Evolutionary conservation across 1,140 invertebrate species (phyloP), one percentile per base, ranked within the genome.

Genomic region (Dinoponera quadriceps): DNA sequence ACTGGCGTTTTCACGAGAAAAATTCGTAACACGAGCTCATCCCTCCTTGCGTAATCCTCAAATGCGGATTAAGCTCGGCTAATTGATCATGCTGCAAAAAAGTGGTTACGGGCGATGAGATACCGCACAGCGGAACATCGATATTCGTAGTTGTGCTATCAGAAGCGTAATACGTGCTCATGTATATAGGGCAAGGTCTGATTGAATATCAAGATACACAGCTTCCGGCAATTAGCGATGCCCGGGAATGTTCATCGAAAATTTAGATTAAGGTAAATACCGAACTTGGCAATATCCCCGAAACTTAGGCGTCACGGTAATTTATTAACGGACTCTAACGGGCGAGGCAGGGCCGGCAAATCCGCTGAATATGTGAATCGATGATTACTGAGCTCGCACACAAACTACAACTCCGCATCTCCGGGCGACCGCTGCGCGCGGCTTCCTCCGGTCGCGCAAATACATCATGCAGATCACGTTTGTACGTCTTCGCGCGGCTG

Each of bases 191-290:
- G 7, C 75, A 69, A 29, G 18, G 33, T 57, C 51, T 80, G 75
- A 86, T 87, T 85, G 85, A 62, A 48, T 63, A 38, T 20, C 78
- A 62, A 69, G 83, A 87, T 85, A 82, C 68, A 86, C 82, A 55
- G 73, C 80, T 38, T n/a, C 51, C 25, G 72, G 29, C 60, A 81
- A 87, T 87, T 87, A 87, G 86, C 71, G 49, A 65, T 54, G 68
- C 57, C 65, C 55, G 55, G 49, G 29, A 11, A 57, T 54, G 44
- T 51, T 87, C 86, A 82, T 74, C 75, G 81, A 74, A 84, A 87
- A 87, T 87, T 87, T 72, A 69, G 59, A 77, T 82, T 68, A 82
- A 88, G 83, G 73, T 65, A 85, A 83, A 65, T 83, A 75, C 51
- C 48, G 18, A 71, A 80, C 77, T 88, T 60, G 51, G 69, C 44